These are phyloP conservation scores for Natator depressus DNA, from an alignment of 2,113 vertebrate genomes.

Conservation along the genomic window DNA sequence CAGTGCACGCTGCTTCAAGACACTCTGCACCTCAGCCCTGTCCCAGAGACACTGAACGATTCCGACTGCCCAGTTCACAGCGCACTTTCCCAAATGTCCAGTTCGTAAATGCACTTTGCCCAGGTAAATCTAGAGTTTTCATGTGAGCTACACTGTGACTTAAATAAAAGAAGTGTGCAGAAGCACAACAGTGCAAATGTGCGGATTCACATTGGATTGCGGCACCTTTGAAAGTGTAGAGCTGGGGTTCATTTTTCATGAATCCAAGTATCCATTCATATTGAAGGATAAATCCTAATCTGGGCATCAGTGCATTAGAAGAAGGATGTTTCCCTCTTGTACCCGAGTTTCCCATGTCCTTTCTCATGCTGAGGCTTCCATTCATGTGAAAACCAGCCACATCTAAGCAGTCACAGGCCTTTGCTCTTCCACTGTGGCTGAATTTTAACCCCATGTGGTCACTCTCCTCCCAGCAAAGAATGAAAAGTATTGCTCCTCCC, in stretches of 20 bases:
- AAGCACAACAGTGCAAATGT: neutral
- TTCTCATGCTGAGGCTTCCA: neutral
- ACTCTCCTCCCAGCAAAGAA: constrained; percentile 43
- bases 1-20: too few relatives aligned
- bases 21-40: too few relatives aligned
- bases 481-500: constrained; percentile 28
- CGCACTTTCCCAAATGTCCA: too few relatives aligned
- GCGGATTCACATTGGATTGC: neutral
- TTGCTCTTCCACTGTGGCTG: constrained; percentile 41
- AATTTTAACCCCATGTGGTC: constrained; percentile 46
- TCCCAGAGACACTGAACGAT: too few relatives aligned
- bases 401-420: constrained; percentile 14
- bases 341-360: too few relatives aligned
- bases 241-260: constrained; percentile 42
- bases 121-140: neutral
- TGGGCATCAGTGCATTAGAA: neutral
- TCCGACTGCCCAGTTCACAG: too few relatives aligned
- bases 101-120: neutral
- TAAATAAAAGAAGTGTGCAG: too few relatives aligned
- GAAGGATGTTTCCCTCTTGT: too few relatives aligned
- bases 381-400: constrained; percentile 31
- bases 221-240: constrained; percentile 6
- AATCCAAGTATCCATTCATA: constrained; percentile 43
- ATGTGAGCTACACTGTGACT: too few relatives aligned
- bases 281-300: constrained; percentile 55